A percentile compares a stretch with the other conserved stretches of the same genome.
phyloP scores from a whole-genome alignment of 2,797 vertebrate species.

The Amniataba percoides region DNA sequence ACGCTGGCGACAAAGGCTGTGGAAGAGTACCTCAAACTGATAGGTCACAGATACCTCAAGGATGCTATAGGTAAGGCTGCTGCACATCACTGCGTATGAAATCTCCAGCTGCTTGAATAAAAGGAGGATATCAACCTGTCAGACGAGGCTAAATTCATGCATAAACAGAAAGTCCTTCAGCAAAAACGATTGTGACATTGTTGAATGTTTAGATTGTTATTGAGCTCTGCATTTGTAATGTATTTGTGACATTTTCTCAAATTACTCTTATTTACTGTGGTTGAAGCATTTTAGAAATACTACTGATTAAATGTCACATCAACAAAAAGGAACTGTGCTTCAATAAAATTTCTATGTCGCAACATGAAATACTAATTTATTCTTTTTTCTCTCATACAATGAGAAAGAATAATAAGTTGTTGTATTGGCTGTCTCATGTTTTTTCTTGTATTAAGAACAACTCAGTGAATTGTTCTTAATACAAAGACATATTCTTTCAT shows the following conservation, averaged over 20 bases:
- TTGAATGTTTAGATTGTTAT: conserved; percentile 1
- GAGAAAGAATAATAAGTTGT: background rate
- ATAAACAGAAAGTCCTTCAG: background rate
- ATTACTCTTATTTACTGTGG: background rate
- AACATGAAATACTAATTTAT: conserved; percentile 8
- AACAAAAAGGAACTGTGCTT: conserved; percentile 9
- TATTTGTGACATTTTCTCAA: conserved; percentile 10
- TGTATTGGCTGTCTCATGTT: background rate
- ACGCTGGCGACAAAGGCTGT: conserved; percentile 99
- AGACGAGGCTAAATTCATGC: background rate
- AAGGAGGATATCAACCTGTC: background rate
- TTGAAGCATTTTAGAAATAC: background rate
- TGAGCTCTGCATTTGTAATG: conserved; percentile 2
- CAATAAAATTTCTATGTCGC: conserved; percentile 1
- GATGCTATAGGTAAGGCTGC: conserved; percentile 93
- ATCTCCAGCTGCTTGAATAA: background rate
- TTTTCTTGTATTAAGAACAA: conserved; percentile 3
- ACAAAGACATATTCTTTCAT: background rate
- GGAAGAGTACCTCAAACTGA: conserved; percentile 99
- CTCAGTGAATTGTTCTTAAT: background rate
- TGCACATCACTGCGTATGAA: background rate
- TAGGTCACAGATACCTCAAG: conserved; percentile 99
- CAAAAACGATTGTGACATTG: background rate
- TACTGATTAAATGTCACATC: conserved; percentile 25
- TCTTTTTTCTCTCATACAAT: conserved; percentile 1